A percentile compares a stretch with the other conserved stretches of the same genome.
phyloP scores from a whole-genome alignment of 2,888 invertebrate genomes.

The Standfussiana lucernea region DNA sequence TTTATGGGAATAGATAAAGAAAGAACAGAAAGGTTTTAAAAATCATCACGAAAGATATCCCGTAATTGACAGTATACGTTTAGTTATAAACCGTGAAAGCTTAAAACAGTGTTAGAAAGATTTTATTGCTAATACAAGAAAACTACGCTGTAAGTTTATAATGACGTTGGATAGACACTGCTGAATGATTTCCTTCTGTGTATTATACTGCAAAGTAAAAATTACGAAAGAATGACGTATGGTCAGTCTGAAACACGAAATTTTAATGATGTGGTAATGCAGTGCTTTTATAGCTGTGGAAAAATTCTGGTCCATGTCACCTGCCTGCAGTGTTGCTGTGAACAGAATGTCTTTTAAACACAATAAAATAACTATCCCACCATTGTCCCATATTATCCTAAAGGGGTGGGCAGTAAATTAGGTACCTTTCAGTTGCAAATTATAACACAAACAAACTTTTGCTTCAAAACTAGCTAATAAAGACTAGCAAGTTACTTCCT shows the following conservation, averaged over 20 bases:
- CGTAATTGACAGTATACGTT: too few relatives aligned
- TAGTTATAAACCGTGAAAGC: too few relatives aligned
- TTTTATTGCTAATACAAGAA: background rate
- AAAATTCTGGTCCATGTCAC: background rate
- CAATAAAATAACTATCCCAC: too few relatives aligned
- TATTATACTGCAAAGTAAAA: background rate
- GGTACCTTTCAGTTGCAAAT: too few relatives aligned
- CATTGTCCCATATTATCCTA: background rate
- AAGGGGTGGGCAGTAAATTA: background rate
- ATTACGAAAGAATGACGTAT: background rate
- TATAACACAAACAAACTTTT: background rate
- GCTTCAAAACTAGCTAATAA: background rate
- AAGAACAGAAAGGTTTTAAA: too few relatives aligned
- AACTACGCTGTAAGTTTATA: background rate
- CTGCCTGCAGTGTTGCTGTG: background rate
- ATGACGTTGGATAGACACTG: background rate
- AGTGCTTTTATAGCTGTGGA: background rate
- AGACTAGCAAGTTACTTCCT: background rate
- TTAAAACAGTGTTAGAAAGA: too few relatives aligned
- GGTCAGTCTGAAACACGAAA: background rate
- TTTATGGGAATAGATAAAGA: background rate
- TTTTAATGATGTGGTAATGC: background rate
- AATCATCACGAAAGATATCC: too few relatives aligned
- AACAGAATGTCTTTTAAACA: background rate
- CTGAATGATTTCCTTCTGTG: background rate